phyloP scores from a whole-genome alignment of 2,797 vertebrate species.

The Pelobates cultripes region DNA sequence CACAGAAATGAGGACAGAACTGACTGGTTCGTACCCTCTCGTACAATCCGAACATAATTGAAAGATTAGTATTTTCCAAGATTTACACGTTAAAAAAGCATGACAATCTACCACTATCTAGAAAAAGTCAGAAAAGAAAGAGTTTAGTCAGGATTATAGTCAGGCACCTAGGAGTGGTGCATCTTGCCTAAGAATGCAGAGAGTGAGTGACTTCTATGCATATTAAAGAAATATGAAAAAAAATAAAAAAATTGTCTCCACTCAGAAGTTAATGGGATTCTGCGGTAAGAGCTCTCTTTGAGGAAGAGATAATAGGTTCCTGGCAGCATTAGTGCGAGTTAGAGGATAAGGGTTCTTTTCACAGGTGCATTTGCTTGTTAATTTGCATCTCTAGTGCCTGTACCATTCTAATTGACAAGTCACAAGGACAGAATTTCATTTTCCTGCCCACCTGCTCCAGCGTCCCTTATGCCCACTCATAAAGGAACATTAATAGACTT shows the following conservation, averaged over 20 bases:
- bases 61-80: too few species aligned
- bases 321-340: background rate
- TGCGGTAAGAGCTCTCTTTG: conserved; percentile 31
- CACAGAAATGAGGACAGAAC: too few species aligned
- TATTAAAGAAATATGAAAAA: background rate
- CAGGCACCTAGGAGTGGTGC: conserved; percentile 15
- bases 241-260: too few species aligned
- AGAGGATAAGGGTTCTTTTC: conserved; percentile 9
- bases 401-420: background rate
- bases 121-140: conserved; percentile 1
- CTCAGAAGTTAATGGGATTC: conserved; percentile 42
- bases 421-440: background rate
- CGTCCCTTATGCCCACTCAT: background rate
- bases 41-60: too few species aligned
- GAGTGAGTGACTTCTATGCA: conserved; percentile 1
- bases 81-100: background rate
- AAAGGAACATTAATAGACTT: background rate
- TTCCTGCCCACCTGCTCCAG: background rate
- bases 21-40: too few species aligned
- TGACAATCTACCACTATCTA: background rate
- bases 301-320: conserved; percentile 42
- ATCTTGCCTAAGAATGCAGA: background rate
- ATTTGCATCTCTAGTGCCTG: conserved; percentile 12
- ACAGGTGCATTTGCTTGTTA: background rate
- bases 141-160: background rate